phyloP scores from a whole-genome alignment of 1,140 invertebrate genomes.

The Lamellibrachia luymesi region DNA sequence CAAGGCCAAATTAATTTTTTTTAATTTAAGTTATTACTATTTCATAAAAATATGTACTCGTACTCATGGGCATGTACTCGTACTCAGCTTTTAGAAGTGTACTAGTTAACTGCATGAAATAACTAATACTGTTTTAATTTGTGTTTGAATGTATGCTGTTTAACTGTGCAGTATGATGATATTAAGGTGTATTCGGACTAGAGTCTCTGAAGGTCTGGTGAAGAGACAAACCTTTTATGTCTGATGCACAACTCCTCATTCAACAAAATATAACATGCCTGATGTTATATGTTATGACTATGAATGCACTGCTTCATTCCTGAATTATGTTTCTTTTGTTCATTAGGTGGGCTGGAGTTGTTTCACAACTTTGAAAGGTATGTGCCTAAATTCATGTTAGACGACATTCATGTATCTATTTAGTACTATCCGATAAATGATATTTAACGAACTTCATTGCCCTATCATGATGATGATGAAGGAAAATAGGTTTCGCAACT shows the following conservation, averaged over 20 bases:
- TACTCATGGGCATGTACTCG: too few species aligned
- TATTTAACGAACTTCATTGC: not conserved
- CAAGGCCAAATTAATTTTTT: too few species aligned
- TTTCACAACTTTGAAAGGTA: not conserved
- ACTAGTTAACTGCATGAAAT: too few species aligned
- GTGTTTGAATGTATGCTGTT: not conserved
- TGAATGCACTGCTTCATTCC: not conserved
- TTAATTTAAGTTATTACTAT: too few species aligned
- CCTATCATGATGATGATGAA: constrained; percentile 1
- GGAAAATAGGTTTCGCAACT: not conserved
- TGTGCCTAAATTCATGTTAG: not conserved
- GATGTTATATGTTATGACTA: not conserved
- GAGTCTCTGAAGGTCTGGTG: not conserved
- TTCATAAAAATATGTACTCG: too few species aligned
- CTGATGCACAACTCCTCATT: not conserved
- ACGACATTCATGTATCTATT: not conserved
- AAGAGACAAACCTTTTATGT: not conserved
- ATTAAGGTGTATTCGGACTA: not conserved
- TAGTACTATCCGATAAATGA: not conserved
- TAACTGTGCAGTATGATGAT: not conserved
- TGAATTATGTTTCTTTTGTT: not conserved
- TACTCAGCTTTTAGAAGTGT: too few species aligned
- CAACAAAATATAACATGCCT: not conserved
- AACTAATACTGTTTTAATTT: too few species aligned
- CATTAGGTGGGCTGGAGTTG: not conserved